These are phyloP conservation scores for Macrostomum cliftonense DNA, from an alignment of 2,888 invertebrate species.

Conservation along the genomic window DNA sequence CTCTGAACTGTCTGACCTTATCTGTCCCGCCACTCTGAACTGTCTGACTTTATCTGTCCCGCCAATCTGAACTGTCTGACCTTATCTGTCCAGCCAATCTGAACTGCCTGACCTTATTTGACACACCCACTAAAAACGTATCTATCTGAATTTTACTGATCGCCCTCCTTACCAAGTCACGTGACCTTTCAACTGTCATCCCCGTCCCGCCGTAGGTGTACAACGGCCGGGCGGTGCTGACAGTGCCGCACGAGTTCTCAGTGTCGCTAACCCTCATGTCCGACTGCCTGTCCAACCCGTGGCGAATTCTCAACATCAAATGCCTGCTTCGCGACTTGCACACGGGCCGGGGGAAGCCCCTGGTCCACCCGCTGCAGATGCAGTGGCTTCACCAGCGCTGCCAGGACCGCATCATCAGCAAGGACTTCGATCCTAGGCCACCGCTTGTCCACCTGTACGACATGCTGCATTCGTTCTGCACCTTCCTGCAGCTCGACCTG, in stretches of 20 bases:
- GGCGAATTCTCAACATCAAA: constrained; percentile 81
- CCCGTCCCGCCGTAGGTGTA: constrained; percentile 32
- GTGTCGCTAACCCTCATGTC: constrained; percentile 87
- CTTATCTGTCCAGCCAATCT: too few relatives aligned
- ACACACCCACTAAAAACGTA: too few relatives aligned
- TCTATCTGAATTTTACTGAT: too few relatives aligned
- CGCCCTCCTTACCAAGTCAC: too few relatives aligned
- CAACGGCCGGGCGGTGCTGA: constrained; percentile 77
- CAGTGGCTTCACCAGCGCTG: constrained; percentile 73
- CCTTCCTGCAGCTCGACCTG: constrained; percentile 74
- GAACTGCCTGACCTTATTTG: too few relatives aligned
- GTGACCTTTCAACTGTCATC: too few relatives aligned
- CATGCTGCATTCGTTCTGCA: constrained; percentile 52
- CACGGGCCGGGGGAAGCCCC: constrained; percentile 52
- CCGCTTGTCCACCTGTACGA: constrained; percentile 8
- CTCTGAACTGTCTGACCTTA: too few relatives aligned
- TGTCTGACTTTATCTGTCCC: too few relatives aligned
- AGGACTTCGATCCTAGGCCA: constrained; percentile 35
- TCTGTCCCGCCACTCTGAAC: too few relatives aligned
- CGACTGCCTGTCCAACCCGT: constrained; percentile 72
- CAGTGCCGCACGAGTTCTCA: constrained; percentile 83
- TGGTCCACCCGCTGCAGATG: constrained; percentile 75
- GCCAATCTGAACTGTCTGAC: too few relatives aligned
- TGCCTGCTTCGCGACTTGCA: constrained; percentile 68
- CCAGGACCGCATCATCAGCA: constrained; percentile 67